Evolutionary conservation across 2,113 vertebrate species (phyloP).

Genomic region (Elephas maximus): DNA sequence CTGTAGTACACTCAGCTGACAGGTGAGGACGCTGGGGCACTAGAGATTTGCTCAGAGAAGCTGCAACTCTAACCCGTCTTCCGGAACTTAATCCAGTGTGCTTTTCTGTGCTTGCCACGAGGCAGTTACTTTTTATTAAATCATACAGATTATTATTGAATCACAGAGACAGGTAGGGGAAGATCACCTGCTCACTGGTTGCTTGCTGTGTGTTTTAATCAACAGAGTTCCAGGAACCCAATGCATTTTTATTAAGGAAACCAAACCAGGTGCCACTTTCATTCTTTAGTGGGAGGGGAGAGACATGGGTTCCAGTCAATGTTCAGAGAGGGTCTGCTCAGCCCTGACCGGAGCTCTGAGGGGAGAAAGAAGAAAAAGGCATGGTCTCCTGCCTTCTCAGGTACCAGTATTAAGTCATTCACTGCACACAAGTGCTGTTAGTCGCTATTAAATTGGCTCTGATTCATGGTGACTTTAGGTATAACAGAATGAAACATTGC

Average conservation of each 20-base stretch:
- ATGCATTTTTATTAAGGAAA: neutral
- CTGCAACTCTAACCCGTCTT: neutral
- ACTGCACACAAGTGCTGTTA: neutral
- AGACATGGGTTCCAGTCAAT: neutral
- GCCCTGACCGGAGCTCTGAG: neutral
- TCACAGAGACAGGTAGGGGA: neutral
- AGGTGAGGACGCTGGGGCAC: neutral
- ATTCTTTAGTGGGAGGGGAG: neutral
- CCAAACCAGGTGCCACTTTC: neutral
- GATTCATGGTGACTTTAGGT: neutral
- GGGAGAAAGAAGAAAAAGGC: neutral
- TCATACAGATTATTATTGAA: neutral
- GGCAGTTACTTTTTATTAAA: neutral
- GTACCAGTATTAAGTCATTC: neutral
- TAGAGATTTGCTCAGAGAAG: neutral
- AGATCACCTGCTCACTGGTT: neutral
- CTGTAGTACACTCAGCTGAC: accelerated
- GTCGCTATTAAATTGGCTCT: neutral
- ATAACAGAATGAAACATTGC: neutral
- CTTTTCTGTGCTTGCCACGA: neutral
- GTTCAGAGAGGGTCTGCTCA: neutral
- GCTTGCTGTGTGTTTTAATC: neutral
- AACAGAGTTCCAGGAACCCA: neutral
- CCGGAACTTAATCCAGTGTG: neutral
- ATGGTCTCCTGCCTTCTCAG: neutral